Evolutionary conservation across 2,797 vertebrate species (phyloP).

Genomic region (Acipenser ruthenus): DNA sequence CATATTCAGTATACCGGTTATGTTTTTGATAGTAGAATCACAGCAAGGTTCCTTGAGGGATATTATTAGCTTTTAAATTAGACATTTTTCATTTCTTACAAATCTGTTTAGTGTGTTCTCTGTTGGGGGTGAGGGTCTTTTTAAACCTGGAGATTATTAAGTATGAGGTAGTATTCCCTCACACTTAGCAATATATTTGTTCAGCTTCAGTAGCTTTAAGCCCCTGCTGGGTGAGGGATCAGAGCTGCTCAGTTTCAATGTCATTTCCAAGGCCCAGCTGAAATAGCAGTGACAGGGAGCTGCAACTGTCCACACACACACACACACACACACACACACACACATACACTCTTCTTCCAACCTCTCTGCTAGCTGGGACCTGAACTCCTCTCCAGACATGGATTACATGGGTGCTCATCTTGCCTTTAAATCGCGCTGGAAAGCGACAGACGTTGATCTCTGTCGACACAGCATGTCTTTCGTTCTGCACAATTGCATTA

Average conservation of each 20-base stretch:
- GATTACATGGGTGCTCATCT: conserved; percentile 73
- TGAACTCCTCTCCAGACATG: conserved; percentile 28
- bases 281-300: conserved; percentile 56
- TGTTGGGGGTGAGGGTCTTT: no score
- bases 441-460: conserved; percentile 73
- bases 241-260: conserved; percentile 46
- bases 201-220: conserved; percentile 45
- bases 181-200: conserved; percentile 51
- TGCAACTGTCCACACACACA: conserved; percentile 35
- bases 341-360: not conserved
- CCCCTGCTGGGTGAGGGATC: conserved; percentile 53
- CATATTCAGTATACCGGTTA: no score
- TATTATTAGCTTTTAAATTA: no score
- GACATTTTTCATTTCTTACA: no score
- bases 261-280: conserved; percentile 47
- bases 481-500: conserved; percentile 74
- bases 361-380: not conserved
- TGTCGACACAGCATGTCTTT: conserved; percentile 91
- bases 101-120: no score
- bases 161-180: conserved; percentile 33
- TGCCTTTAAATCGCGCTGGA: conserved; percentile 78
- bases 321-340: conserved; percentile 3
- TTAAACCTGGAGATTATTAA: conserved; percentile 2
- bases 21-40: no score
- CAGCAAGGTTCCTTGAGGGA: no score